Evolutionary conservation across 2,888 invertebrate species (phyloP).

Genomic region (Acleris laterana): DNA sequence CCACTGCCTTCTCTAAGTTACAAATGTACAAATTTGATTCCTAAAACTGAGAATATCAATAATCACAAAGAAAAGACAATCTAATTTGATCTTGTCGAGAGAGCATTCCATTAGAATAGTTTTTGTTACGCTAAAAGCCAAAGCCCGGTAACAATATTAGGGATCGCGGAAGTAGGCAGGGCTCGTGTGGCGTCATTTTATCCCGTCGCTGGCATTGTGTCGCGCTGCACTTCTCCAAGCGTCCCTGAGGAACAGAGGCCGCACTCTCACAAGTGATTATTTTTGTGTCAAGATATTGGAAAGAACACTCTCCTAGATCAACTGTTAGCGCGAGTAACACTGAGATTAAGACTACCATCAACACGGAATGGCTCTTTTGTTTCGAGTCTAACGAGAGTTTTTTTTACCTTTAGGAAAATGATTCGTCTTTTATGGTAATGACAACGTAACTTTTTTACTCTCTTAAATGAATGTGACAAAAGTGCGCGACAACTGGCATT

Average conservation of each 20-base stretch:
- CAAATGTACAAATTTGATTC: slow-evolving; percentile 21
- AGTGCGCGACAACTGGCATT: slow-evolving; percentile 15
- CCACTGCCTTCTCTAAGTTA: slow-evolving; percentile 49
- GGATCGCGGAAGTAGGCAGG: slow-evolving; percentile 44
- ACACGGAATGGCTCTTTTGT: slow-evolving; percentile 21
- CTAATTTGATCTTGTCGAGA: slow-evolving; percentile 42
- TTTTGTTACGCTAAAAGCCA: slow-evolving; percentile 43
- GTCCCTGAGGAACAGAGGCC: slow-evolving; percentile 47
- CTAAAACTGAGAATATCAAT: not conserved
- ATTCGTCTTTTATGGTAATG: not conserved
- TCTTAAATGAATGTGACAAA: slow-evolving; percentile 2
- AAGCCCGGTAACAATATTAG: slow-evolving; percentile 43
- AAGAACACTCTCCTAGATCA: slow-evolving; percentile 45
- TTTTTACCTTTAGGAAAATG: not conserved
- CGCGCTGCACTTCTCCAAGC: slow-evolving; percentile 45
- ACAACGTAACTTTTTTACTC: not conserved
- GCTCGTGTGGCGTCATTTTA: slow-evolving; percentile 50
- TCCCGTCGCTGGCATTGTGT: slow-evolving; percentile 55
- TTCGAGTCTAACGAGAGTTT: slow-evolving; percentile 6
- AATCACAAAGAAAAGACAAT: slow-evolving; percentile 28
- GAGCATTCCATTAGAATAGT: slow-evolving; percentile 39
- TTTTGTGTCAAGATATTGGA: slow-evolving; percentile 55
- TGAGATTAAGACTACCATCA: slow-evolving; percentile 23
- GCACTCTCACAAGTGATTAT: slow-evolving; percentile 59
- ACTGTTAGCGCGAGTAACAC: slow-evolving; percentile 28